Evolutionary conservation across 2,888 invertebrate genomes (phyloP).

Genomic region (Phalera bucephala): DNA sequence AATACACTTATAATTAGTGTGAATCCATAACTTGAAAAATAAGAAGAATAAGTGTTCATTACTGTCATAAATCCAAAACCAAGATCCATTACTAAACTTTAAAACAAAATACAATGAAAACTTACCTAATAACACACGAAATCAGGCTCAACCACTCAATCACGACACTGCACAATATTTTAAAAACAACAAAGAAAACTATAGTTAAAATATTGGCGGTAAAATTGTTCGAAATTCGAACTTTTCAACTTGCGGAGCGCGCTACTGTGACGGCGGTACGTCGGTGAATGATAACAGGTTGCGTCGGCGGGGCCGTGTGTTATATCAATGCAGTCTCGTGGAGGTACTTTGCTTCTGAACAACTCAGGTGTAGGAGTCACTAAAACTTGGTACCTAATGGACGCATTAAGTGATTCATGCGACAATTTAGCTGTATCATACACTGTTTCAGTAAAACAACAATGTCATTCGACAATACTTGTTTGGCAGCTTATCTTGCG

Average conservation of each 20-base stretch:
- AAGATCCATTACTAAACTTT: background rate
- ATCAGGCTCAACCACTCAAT: conserved; percentile 18
- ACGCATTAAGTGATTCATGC: conserved; percentile 6
- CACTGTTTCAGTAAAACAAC: conserved; percentile 11
- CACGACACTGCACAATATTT: conserved; percentile 19
- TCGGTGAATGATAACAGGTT: conserved; percentile 59
- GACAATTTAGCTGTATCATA: conserved; percentile 24
- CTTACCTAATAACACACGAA: conserved; percentile 21
- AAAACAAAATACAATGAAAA: conserved; percentile 2
- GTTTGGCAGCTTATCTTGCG: no score
- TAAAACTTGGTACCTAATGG: conserved; percentile 22
- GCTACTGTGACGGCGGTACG: conserved; percentile 42
- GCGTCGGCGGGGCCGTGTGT: conserved; percentile 34
- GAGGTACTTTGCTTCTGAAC: conserved; percentile 16
- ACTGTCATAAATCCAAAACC: no score
- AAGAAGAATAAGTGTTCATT: no score
- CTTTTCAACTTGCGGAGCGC: conserved; percentile 34
- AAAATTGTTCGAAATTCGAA: conserved; percentile 29
- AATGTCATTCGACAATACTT: no score
- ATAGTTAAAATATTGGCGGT: conserved; percentile 15
- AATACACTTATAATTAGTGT: no score
- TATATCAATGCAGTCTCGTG: conserved; percentile 32
- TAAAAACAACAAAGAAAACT: conserved; percentile 3
- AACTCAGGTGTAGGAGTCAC: conserved; percentile 34
- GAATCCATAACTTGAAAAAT: no score